Percentiles rank a stretch among this genome's conserved stretches.
These are phyloP conservation scores for Ophion obscuratus DNA, from an alignment of 2,888 invertebrate genomes.

Conservation along the genomic window DNA sequence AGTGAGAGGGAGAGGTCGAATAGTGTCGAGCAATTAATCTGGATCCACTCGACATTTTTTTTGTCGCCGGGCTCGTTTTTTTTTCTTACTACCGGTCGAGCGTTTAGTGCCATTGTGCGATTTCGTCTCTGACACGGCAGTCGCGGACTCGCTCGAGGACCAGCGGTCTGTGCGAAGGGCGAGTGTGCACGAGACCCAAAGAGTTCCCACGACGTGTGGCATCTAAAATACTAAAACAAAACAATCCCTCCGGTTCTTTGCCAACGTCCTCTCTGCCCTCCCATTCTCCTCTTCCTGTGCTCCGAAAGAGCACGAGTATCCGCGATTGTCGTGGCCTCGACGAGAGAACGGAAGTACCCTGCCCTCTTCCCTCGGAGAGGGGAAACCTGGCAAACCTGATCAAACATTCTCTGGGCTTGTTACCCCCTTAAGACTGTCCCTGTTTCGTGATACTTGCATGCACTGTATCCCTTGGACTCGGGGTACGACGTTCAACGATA, in stretches of 20 bases:
- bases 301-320: constrained; percentile 26
- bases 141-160: constrained; percentile 41
- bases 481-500: constrained; percentile 12
- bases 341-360: constrained; percentile 66
- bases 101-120: constrained; percentile 69
- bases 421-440: constrained; percentile 48
- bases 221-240: constrained; percentile 81
- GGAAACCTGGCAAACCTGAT: constrained; percentile 69
- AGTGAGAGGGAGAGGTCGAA: constrained; percentile 42
- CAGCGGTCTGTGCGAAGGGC: constrained; percentile 55
- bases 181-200: constrained; percentile 70
- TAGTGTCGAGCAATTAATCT: constrained; percentile 63
- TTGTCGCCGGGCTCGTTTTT: constrained; percentile 22
- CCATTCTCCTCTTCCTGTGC: constrained; percentile 18
- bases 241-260: constrained; percentile 69
- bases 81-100: constrained; percentile 59
- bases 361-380: constrained; percentile 22
- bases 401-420: constrained; percentile 72
- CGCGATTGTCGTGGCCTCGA: constrained; percentile 70
- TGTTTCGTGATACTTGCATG: constrained; percentile 48
- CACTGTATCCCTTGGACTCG: neutral
- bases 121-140: constrained; percentile 38
- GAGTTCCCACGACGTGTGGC: constrained; percentile 81
- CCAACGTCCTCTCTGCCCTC: constrained; percentile 32
- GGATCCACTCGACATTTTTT: constrained; percentile 66